Conservation (phyloP, 1,140 invertebrate genomes). For the Aplysia californica region DNA sequence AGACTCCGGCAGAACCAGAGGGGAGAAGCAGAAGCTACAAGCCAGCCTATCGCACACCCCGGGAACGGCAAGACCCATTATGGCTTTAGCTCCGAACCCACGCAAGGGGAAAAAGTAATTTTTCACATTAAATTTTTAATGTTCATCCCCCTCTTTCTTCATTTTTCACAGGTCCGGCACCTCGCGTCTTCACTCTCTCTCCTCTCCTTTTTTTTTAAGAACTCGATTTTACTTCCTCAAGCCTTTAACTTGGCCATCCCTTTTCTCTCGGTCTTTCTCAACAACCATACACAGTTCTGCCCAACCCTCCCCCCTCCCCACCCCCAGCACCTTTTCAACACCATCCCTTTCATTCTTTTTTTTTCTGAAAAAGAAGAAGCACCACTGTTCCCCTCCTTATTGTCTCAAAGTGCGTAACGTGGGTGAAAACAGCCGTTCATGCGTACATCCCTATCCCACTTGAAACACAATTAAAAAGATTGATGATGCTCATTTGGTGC, state of each 20-base stretch:
- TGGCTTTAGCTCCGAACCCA: not conserved
- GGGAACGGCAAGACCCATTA: constrained; percentile 21
- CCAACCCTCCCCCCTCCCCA: too few relatives aligned
- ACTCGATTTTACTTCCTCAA: not conserved
- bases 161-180: not conserved
- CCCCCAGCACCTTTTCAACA: too few relatives aligned
- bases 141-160: constrained; percentile 6
- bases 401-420: too few relatives aligned
- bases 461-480: too few relatives aligned
- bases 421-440: too few relatives aligned
- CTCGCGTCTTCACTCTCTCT: not conserved
- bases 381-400: too few relatives aligned
- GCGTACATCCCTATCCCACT: too few relatives aligned
- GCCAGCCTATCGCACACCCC: too few relatives aligned
- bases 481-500: too few relatives aligned
- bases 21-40: not conserved
- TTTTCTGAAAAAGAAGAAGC: too few relatives aligned
- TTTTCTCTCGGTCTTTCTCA: not conserved
- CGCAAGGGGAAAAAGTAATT: constrained; percentile 20
- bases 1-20: constrained; percentile 1
- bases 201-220: not conserved
- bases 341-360: too few relatives aligned
- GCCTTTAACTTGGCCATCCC: not conserved
- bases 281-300: too few relatives aligned
- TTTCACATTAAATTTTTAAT: constrained; percentile 32